These are phyloP conservation scores for Heliothis subflexa DNA, from an alignment of 1,140 invertebrate genomes.

Conservation along the genomic window DNA sequence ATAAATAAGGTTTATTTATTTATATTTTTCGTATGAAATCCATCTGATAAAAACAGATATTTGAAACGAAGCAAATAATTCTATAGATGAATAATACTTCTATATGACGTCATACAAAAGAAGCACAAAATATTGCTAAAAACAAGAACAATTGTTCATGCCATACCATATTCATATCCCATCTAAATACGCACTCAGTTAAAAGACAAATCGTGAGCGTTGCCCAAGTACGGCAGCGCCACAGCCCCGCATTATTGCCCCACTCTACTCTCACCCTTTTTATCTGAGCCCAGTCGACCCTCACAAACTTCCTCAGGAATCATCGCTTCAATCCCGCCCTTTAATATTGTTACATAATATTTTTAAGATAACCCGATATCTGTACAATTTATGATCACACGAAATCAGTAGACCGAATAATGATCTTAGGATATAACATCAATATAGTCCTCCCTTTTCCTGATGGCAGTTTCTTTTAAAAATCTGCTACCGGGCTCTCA, in stretches of 20 bases:
- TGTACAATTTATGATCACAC: conserved; percentile 49
- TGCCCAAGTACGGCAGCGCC: conserved; percentile 3
- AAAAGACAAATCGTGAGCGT: conserved; percentile 17
- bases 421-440: background rate
- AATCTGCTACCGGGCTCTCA: background rate
- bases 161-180: conserved; percentile 8
- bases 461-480: background rate
- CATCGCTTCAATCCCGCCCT: conserved; percentile 68
- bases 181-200: conserved; percentile 41
- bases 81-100: too few species aligned
- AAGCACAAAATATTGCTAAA: background rate
- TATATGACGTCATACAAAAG: background rate
- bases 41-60: too few species aligned
- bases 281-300: conserved; percentile 70
- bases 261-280: conserved; percentile 70
- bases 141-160: background rate
- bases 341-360: conserved; percentile 67
- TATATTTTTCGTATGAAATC: too few species aligned
- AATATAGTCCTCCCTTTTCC: background rate
- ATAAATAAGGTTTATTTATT: too few species aligned
- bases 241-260: conserved; percentile 60
- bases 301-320: conserved; percentile 67
- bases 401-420: conserved; percentile 23
- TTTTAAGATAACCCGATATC: conserved; percentile 59
- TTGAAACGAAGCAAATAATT: too few species aligned